Percentiles rank a stretch among this genome's conserved stretches.
These are phyloP conservation scores for Drosophila melanogaster DNA, from an alignment of 1,140 invertebrate species.

Conservation along the genomic window DNA sequence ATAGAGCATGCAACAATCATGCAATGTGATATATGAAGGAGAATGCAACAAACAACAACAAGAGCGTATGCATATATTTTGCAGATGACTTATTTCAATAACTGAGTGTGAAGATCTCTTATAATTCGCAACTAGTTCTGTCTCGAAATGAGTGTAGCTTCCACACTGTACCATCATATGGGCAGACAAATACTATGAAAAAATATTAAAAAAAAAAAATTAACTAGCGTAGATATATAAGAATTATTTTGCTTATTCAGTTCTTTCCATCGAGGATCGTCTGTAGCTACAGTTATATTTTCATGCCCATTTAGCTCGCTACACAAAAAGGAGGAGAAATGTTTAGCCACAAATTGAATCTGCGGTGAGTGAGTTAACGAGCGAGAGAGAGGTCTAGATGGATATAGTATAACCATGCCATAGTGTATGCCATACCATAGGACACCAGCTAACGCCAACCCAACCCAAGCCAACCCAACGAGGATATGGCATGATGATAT, in stretches of 20 bases:
- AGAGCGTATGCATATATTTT: too few relatives aligned
- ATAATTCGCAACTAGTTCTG: too few relatives aligned
- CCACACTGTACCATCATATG: too few relatives aligned
- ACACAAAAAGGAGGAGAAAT: slow-evolving; percentile 79
- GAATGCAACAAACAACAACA: too few relatives aligned
- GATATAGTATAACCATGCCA: background rate
- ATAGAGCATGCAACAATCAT: background rate
- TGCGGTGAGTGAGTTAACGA: slow-evolving; percentile 70
- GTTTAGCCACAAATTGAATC: slow-evolving; percentile 79
- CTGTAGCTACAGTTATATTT: slow-evolving; percentile 71
- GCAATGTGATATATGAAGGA: too few relatives aligned
- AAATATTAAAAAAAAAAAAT: too few relatives aligned
- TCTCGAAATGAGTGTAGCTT: too few relatives aligned
- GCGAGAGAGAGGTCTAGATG: slow-evolving; percentile 6
- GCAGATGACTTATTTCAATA: too few relatives aligned
- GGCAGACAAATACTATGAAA: too few relatives aligned
- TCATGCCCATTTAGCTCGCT: slow-evolving; percentile 83
- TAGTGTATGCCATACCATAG: too few relatives aligned
- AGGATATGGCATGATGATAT: background rate
- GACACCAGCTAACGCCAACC: background rate
- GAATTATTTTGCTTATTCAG: background rate
- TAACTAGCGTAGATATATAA: too few relatives aligned
- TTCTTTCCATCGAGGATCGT: background rate
- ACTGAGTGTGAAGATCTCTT: too few relatives aligned
- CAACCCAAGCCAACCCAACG: background rate